These are phyloP conservation scores for Pseudomugil tenellus DNA, from an alignment of 2,797 vertebrate genomes.

Conservation along the genomic window DNA sequence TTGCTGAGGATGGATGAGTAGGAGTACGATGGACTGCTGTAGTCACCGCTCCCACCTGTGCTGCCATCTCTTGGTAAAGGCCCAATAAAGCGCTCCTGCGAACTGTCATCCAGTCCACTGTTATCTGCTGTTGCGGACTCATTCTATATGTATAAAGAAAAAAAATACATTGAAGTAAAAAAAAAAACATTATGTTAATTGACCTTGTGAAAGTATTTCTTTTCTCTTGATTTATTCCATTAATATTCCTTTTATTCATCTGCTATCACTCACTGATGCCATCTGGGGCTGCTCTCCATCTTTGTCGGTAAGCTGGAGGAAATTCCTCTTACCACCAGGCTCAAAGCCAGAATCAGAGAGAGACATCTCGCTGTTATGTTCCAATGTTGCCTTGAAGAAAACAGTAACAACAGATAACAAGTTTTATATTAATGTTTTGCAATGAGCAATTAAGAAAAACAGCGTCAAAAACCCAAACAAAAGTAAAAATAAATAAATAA, in stretches of 20 bases:
- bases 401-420: constrained; percentile 6
- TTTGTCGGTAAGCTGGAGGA: constrained; percentile 94
- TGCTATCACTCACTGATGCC: constrained; percentile 82
- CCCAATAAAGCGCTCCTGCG: constrained; percentile 92
- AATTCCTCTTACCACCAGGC: constrained; percentile 94
- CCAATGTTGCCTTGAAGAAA: constrained; percentile 84
- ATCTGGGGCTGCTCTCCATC: constrained; percentile 95
- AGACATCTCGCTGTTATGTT: constrained; percentile 90
- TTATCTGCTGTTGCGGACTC: constrained; percentile 86
- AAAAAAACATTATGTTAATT: too few relatives aligned
- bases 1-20: constrained; percentile 97
- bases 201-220: not conserved
- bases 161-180: not conserved
- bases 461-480: constrained; percentile 2
- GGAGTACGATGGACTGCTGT: constrained; percentile 94
- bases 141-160: constrained; percentile 87
- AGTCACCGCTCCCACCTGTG: constrained; percentile 90
- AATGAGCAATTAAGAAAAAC: constrained; percentile 2
- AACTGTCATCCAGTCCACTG: constrained; percentile 87
- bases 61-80: constrained; percentile 92
- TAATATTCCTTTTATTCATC: not conserved
- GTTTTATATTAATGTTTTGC: constrained; percentile 5
- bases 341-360: constrained; percentile 94
- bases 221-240: not conserved
- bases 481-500: not conserved